Conservation (phyloP, 2,797 vertebrate species). For the Poecilia picta region DNA sequence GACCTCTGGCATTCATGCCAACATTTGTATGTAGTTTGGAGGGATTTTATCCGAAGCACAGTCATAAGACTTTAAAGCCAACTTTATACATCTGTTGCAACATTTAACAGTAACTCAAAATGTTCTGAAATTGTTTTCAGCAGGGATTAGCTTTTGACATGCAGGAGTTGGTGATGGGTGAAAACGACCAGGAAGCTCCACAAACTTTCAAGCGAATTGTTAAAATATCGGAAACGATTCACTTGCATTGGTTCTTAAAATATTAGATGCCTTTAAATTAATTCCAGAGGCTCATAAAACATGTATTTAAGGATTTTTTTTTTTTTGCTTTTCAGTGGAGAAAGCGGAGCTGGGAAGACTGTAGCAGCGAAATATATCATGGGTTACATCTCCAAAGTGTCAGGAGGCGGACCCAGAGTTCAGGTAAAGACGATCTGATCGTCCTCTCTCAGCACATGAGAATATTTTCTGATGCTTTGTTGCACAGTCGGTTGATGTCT, state of each 20-base stretch:
- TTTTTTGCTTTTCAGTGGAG: slow-evolving; percentile 82
- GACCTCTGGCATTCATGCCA: not conserved
- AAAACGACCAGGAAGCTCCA: not conserved
- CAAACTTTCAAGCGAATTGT: not conserved
- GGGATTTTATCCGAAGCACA: not conserved
- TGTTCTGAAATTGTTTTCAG: not conserved
- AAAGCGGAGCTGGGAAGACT: slow-evolving; percentile 97
- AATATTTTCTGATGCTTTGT: slow-evolving; percentile 13
- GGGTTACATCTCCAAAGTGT: slow-evolving; percentile 95
- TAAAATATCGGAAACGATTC: slow-evolving; percentile 4
- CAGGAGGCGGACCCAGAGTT: slow-evolving; percentile 93
- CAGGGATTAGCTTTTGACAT: not conserved
- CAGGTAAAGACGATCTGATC: slow-evolving; percentile 83
- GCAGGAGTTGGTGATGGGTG: not conserved
- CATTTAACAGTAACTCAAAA: not conserved
- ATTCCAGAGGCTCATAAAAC: slow-evolving; percentile 2
- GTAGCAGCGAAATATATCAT: slow-evolving; percentile 99
- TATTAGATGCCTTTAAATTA: not conserved
- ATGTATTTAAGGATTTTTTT: slow-evolving; percentile 7
- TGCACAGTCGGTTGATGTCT: not conserved
- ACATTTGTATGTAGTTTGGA: not conserved
- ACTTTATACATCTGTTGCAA: not conserved
- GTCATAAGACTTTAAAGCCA: not conserved
- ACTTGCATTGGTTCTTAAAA: not conserved
- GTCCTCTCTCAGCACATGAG: not conserved